Evolutionary conservation across 2,888 invertebrate genomes (phyloP), one percentile per base, ranked within the genome.

Genomic region (Hyalella azteca): DNA sequence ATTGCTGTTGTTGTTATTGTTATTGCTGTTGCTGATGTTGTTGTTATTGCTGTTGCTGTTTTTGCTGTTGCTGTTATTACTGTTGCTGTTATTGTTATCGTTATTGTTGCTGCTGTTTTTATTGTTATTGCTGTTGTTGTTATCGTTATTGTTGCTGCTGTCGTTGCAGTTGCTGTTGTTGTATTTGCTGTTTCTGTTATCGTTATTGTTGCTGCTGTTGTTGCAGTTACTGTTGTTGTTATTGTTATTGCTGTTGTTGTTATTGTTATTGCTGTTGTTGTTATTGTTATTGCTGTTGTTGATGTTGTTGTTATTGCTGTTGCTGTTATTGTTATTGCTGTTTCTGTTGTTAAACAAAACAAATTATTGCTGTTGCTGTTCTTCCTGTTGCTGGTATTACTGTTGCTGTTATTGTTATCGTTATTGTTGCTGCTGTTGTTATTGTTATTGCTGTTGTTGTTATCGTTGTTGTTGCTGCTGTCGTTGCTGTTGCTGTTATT

Each of bases 61-160:
- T 26, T 1, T 54, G 77, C n/a, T 77, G 50, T 15, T 77, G 36
- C n/a, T 77, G 39, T 39, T 54, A 13, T n/a, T 77, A 36, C 59
- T 54, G 36, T 36, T 77, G 50, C n/a, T 77, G 77, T 36, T 54
- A 11, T 19, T 77, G 41, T 26, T 77, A 22, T 29, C 60, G 78
- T 11, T 60, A 19, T 15, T 78, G 60, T 45, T 60, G 48, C 22
- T 13, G 59, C 9, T 78, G 78, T 29, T 54, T 13, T 39, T 48
- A 29, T 22, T 66, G 45, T 29, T 78, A 32, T 13, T 2, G 4
- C 13, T 29, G 49, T 32, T 49, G 48, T 36, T 73, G 45, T 36
- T 40, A 19, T 22, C 49, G 49, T 40, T 4, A 13, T 29, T 49
- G 36, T 26, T 32, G 15, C n/a, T 78, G 59, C 13, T 78, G 26